Evolutionary conservation across 2,888 invertebrate species (phyloP).

Genomic region (Chymomyza caudatula): DNA sequence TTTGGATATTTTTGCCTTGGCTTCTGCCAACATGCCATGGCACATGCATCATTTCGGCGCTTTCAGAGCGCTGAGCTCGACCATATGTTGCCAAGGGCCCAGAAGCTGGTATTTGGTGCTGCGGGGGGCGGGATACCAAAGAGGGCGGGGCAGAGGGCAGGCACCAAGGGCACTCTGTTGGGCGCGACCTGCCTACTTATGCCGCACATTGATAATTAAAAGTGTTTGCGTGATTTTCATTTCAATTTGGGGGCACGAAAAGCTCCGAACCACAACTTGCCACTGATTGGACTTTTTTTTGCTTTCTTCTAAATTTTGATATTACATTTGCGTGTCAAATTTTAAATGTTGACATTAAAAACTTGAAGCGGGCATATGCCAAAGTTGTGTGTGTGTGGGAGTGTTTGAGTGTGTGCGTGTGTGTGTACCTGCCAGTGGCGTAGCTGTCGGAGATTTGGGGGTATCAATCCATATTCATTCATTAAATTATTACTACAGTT

Average conservation of each 20-base stretch:
- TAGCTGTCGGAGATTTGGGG: too few species aligned
- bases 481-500: too few species aligned
- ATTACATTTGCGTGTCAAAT: constrained; percentile 3
- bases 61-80: not conserved
- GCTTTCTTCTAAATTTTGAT: not conserved
- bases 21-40: not conserved
- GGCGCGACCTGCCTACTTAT: constrained; percentile 13
- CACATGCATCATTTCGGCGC: constrained; percentile 4
- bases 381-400: not conserved
- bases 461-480: too few species aligned
- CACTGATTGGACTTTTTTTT: not conserved
- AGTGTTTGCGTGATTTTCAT: constrained; percentile 24
- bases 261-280: not conserved
- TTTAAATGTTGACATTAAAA: constrained; percentile 8
- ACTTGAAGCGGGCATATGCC: constrained; percentile 2
- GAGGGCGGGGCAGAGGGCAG: not conserved
- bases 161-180: not conserved
- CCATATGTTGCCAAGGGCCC: not conserved
- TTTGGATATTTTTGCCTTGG: constrained; percentile 21
- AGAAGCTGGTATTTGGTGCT: not conserved
- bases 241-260: constrained; percentile 7
- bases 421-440: not conserved
- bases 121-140: not conserved
- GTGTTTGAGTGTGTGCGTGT: not conserved
- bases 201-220: constrained; percentile 28